Evolutionary conservation across 2,797 vertebrate species (phyloP).

Genomic region (Poeciliopsis turneri): DNA sequence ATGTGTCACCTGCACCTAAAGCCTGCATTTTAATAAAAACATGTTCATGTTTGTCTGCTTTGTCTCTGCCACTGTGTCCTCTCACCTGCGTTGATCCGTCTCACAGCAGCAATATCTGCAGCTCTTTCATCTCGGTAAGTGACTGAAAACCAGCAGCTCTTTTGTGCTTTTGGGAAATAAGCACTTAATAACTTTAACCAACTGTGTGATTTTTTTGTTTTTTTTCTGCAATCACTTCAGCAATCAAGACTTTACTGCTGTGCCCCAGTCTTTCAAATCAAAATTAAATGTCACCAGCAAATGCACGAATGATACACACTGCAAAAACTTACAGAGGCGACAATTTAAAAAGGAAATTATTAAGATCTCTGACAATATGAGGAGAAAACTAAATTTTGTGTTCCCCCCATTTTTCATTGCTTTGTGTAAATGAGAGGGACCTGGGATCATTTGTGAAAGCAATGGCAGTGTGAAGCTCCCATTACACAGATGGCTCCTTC

Average conservation of each 20-base stretch:
- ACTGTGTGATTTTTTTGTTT: not conserved
- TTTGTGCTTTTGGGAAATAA: constrained; percentile 27
- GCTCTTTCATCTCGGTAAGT: not conserved
- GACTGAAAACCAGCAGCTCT: constrained; percentile 10
- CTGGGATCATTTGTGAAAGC: constrained; percentile 47
- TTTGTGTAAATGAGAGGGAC: constrained; percentile 30
- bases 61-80: not conserved
- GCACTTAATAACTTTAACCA: constrained; percentile 16
- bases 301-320: constrained; percentile 16
- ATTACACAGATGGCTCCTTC: constrained; percentile 26
- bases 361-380: not conserved
- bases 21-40: not conserved
- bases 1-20: not conserved
- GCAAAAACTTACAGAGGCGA: constrained; percentile 1
- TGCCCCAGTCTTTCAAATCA: constrained; percentile 12
- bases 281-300: constrained; percentile 32
- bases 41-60: not conserved
- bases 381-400: not conserved
- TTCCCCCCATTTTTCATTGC: not conserved
- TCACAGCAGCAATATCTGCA: constrained; percentile 1
- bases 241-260: not conserved
- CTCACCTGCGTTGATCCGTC: not conserved
- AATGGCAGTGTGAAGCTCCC: constrained; percentile 53
- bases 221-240: not conserved
- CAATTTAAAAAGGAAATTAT: constrained; percentile 15